These are phyloP conservation scores for Lithophane semibrunnea DNA, from an alignment of 2,888 invertebrate species.

Conservation along the genomic window DNA sequence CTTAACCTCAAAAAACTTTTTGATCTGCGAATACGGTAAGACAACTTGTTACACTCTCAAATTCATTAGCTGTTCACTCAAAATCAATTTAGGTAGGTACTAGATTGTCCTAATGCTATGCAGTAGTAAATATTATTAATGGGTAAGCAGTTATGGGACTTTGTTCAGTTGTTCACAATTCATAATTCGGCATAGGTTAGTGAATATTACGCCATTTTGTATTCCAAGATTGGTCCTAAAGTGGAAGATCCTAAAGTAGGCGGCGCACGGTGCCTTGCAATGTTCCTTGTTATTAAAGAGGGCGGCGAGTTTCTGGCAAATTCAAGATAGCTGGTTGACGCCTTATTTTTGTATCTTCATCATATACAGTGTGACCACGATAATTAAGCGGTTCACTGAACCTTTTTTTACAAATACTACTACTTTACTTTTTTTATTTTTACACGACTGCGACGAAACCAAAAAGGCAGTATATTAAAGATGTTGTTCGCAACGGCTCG, in stretches of 20 bases:
- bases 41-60: background rate
- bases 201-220: conserved; percentile 10
- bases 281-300: too few relatives aligned
- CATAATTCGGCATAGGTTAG: background rate
- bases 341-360: background rate
- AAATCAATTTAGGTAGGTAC: background rate
- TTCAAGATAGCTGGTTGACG: background rate
- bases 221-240: background rate
- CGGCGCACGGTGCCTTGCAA: background rate
- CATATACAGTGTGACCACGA: background rate
- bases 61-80: background rate
- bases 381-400: background rate
- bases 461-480: background rate
- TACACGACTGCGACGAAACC: too few relatives aligned
- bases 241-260: background rate
- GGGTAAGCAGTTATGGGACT: background rate
- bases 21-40: too few relatives aligned
- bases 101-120: background rate
- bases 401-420: too few relatives aligned
- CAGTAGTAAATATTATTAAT: background rate
- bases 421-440: too few relatives aligned
- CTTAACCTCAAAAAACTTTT: background rate
- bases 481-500: background rate
- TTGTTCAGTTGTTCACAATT: background rate
- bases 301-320: background rate